Evolutionary conservation across 2,888 invertebrate species (phyloP), one percentile per base, ranked within the genome.

Genomic region (Cynaeus angustus): DNA sequence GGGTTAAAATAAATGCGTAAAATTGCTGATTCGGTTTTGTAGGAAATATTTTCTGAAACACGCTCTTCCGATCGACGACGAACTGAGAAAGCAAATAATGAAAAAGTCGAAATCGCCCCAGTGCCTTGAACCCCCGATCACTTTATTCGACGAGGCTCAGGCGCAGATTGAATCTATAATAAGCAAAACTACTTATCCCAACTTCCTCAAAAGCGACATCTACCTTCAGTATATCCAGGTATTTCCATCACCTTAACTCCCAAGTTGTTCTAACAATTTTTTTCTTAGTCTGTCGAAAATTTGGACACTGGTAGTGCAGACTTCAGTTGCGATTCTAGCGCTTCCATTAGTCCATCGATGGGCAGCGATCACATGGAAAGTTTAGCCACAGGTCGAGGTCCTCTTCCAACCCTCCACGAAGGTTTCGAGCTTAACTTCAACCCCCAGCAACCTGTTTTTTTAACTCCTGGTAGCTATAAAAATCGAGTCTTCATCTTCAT

Each of bases 181-280:
- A 83, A 92, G 92, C 74, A 92, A 93, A 83, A 93, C 95, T 70
- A 94, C 95, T 72, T 98, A 98, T 87, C 94, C 94, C 68, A 93
- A 95, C 85, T 98, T 98, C 87, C 89, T 98, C 75, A 93, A 93
- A 78, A 97, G 97, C 78, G 97, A 97, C 81, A 90, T 94, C 85
- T 98, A 97, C 88, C 91, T 97, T 81, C 89, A 91, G 83, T 92
- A 94, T 86, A 91, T 94, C 86, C 90, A 92, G 87, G 87, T 12
- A 43, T n/a, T n/a, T n/a, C n/a, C n/a, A n/a, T n/a, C n/a, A n/a
- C n/a, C n/a, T n/a, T n/a, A n/a, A n/a, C n/a, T n/a, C n/a, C n/a
- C n/a, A n/a, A n/a, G n/a, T n/a, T n/a, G 10, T 41, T 41, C 9
- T 45, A 5, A 45, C 45, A 13, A 3, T 38, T n/a, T 56, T 46